phyloP scores from a whole-genome alignment of 2,797 vertebrate species.

The Heliangelus exortis region DNA sequence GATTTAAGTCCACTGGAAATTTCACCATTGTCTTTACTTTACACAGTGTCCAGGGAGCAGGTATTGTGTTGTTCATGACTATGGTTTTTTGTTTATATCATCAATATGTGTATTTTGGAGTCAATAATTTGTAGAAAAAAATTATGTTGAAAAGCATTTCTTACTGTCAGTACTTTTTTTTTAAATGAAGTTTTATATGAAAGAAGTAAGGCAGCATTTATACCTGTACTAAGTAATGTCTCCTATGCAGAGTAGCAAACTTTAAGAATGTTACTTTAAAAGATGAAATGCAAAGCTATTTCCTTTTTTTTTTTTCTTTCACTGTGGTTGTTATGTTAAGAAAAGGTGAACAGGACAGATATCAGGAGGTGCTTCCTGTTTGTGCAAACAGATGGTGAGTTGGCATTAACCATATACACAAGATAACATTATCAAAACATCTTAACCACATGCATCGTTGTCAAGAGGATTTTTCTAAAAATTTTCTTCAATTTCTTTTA shows the following conservation, averaged over 20 bases:
- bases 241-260: not conserved
- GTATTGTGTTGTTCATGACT: not conserved
- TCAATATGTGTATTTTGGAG: not conserved
- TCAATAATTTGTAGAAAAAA: not conserved
- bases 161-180: not conserved
- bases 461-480: not conserved
- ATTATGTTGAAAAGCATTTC: not conserved
- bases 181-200: not conserved
- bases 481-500: not conserved
- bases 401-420: conserved; percentile 28
- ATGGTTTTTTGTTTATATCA: not conserved
- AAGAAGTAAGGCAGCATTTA: not conserved
- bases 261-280: conserved; percentile 13
- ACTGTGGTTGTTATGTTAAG: conserved; percentile 66
- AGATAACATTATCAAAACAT: conserved; percentile 62
- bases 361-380: conserved; percentile 78
- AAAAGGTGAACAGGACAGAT: conserved; percentile 69
- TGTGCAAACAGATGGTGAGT: conserved; percentile 60
- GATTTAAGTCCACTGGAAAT: not conserved
- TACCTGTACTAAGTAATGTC: not conserved
- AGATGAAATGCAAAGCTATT: conserved; percentile 64
- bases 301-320: conserved; percentile 58
- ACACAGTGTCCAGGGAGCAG: not conserved
- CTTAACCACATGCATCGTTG: conserved; percentile 8
- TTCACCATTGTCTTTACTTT: not conserved